Percentiles rank a stretch among this genome's conserved stretches.
phyloP scores from a whole-genome alignment of 1,140 invertebrate genomes.

The Drosophila kanapiae region DNA sequence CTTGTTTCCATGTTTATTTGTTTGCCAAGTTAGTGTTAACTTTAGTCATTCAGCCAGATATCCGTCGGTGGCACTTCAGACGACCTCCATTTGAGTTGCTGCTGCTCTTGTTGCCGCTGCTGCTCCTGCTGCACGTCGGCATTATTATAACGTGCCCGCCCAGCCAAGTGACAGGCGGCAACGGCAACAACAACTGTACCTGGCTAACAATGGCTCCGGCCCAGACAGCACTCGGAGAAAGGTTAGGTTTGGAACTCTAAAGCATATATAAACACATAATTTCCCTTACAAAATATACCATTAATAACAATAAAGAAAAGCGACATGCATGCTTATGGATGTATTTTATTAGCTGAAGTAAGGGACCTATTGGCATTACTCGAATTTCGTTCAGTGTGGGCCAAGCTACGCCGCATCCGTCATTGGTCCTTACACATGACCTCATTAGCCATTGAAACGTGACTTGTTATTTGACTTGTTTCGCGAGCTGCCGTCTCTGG shows the following conservation, averaged over 20 bases:
- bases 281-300: too few species aligned
- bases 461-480: conserved; percentile 83
- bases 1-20: conserved; percentile 80
- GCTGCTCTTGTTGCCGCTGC: conserved; percentile 19
- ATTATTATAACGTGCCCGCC: conserved; percentile 79
- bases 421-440: conserved; percentile 82
- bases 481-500: conserved; percentile 57
- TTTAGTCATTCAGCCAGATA: conserved; percentile 83
- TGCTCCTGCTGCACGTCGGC: conserved; percentile 61
- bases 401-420: conserved; percentile 52
- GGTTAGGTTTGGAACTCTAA: too few species aligned
- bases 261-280: background rate
- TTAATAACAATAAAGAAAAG: background rate
- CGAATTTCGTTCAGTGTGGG: conserved; percentile 13
- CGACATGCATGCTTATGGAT: too few species aligned
- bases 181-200: conserved; percentile 55
- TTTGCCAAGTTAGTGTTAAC: conserved; percentile 84
- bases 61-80: conserved; percentile 77
- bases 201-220: conserved; percentile 62
- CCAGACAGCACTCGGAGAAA: conserved; percentile 29
- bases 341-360: background rate
- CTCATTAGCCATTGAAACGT: conserved; percentile 84
- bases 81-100: conserved; percentile 49
- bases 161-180: conserved; percentile 51
- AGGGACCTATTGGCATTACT: background rate